Evolutionary conservation across 2,113 vertebrate species (phyloP).

Genomic region (Ranitomeya variabilis): DNA sequence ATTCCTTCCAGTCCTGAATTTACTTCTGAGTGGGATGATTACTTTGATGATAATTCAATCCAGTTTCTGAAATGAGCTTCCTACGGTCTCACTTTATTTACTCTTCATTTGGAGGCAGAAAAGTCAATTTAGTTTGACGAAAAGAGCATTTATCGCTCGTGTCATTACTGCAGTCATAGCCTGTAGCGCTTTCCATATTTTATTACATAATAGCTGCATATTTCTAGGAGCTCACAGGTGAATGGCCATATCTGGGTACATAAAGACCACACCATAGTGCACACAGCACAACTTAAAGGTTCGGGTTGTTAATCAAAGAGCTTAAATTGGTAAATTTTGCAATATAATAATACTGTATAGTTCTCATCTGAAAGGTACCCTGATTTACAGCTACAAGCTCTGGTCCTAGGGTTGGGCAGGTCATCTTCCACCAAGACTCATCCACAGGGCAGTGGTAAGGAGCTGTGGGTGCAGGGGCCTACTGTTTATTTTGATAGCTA

Average conservation of each 20-base stretch:
- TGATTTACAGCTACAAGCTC: too few species aligned
- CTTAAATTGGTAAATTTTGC: too few species aligned
- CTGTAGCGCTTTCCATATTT: neutral
- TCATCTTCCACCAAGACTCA: too few species aligned
- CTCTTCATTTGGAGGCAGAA: neutral
- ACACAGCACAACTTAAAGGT: too few species aligned
- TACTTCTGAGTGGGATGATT: neutral
- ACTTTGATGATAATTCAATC: slow-evolving; percentile 33
- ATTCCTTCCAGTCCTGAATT: neutral
- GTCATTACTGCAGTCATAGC: neutral
- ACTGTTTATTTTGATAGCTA: too few species aligned
- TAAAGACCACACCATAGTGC: too few species aligned
- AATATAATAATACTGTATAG: too few species aligned
- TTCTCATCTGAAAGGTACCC: too few species aligned
- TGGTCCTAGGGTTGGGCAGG: too few species aligned
- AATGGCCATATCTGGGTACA: neutral
- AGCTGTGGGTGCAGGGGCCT: too few species aligned
- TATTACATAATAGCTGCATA: neutral
- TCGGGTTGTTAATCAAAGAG: too few species aligned
- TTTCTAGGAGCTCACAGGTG: neutral
- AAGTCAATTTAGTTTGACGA: slow-evolving; percentile 1
- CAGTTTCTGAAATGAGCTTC: slow-evolving; percentile 3
- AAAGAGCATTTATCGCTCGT: neutral
- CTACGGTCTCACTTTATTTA: slow-evolving; percentile 15
- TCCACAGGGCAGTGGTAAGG: too few species aligned